Base-by-base conservation (phyloP, 2,888 invertebrate genomes). In the Augiades crinisus region DNA sequence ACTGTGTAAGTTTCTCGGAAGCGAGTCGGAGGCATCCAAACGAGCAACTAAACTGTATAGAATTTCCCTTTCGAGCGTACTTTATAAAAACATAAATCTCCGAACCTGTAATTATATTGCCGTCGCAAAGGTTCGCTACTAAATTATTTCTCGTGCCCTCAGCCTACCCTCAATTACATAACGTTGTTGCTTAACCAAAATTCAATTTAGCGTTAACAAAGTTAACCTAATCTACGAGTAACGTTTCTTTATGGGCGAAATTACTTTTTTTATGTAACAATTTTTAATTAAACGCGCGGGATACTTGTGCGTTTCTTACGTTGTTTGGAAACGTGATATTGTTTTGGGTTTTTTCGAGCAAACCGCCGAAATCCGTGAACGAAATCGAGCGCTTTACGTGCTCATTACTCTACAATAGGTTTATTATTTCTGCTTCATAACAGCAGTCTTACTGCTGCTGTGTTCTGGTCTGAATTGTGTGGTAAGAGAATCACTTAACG, bases 121-220 rank as follows among this genome's bases (percentile, higher is more conserved):
- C 45, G 34, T 45, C 45, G 34, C 45, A 45, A 45, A 45, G 45
- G 45, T 16, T 16, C 10, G 33, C 34, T 33, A 33, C 33, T 22
- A 22, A 22, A 45, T 34, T 34, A 45, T 45, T 45, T 22, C 45
- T 14, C 34, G 6, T 10, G 17, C 40, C 41, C 12, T 17, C 16
- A 7, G 31, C 12, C 13, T 7, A 19, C 34, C 22, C 44, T 44
- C 44, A 5, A 8, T 33, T 31, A 33, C 10, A 44, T 22, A 33
- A 44, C 21, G 21, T 33, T 33, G 31, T 44, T 44, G 30, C 16
- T 22, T 44, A 22, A 44, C 21, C 33, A 22, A 44, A 33, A 33
- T 44, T 44, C 44, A 44, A 44, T 33, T 44, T 33, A 31, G 33
- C 44, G 31, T 33, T 34, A 44, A 44, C 33, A 12, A 44, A 44